phyloP scores from a whole-genome alignment of 92 coral and sea anemone species.

The Anthopleura xanthogrammica region DNA sequence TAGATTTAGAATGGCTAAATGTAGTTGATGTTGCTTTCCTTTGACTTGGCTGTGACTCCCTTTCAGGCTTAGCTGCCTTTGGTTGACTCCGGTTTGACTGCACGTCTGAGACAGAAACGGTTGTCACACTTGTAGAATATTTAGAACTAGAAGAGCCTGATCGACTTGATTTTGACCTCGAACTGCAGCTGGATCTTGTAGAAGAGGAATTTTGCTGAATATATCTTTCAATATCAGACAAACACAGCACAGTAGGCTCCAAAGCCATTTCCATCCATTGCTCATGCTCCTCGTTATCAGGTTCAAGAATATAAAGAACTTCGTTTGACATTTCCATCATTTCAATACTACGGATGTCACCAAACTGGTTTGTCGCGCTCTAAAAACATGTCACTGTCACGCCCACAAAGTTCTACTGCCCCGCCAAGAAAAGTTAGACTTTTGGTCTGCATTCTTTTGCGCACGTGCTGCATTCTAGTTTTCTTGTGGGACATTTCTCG shows the following conservation, averaged over 20 bases:
- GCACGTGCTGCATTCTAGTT: too few relatives aligned
- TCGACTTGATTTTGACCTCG: not conserved
- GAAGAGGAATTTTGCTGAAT: too few relatives aligned
- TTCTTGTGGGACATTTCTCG: too few relatives aligned
- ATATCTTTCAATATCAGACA: not conserved
- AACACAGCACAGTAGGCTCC: constrained; percentile 29
- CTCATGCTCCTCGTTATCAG: constrained; percentile 46
- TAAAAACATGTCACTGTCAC: too few relatives aligned
- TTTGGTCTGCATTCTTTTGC: too few relatives aligned
- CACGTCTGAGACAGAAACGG: not conserved
- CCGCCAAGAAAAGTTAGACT: too few relatives aligned
- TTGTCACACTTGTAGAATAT: not conserved
- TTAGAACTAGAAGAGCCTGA: not conserved
- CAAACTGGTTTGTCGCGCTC: too few relatives aligned
- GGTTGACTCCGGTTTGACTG: not conserved
- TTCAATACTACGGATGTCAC: too few relatives aligned
- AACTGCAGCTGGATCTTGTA: not conserved
- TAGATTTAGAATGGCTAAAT: not conserved
- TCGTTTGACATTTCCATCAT: constrained; percentile 30
- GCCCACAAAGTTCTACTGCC: too few relatives aligned
- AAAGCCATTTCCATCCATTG: constrained; percentile 42
- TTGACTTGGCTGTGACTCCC: not conserved
- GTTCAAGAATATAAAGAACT: constrained; percentile 34
- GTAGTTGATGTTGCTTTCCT: constrained; percentile 15
- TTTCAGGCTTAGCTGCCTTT: not conserved